Base-by-base conservation (phyloP, 2,797 vertebrate genomes). In the Myotis vivesi region DNA sequence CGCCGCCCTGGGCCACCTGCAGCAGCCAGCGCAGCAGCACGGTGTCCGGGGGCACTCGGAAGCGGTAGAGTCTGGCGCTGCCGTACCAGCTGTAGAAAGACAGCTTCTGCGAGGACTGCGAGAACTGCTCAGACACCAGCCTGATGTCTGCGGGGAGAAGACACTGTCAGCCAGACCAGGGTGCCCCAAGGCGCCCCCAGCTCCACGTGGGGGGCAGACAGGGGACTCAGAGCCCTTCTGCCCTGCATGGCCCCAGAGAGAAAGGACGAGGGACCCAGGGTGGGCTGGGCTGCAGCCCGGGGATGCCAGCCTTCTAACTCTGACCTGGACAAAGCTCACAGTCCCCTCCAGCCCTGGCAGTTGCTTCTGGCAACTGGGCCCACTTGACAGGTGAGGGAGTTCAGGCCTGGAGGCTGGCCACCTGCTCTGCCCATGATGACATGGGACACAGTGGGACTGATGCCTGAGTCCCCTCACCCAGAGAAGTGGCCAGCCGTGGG, bases 61-160 rank as follows among this genome's bases (percentile, higher is more conserved):
- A 99, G 95, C 97, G 98, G 98, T 99, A 99, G 93, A 99, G 98
- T 76, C 99, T 98, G 77, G 98, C 98, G 0, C 98, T 99, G 38
- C 99, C 99, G 0, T 99, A 99, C 99, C 99, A 99, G 91, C 98
- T 98, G 92, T 99, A 99, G 97, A 98, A 99, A 33, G 99, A 99
- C 94, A 99, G 96, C 96, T 98, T 99, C 98, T 99, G 99, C 0
- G 99, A 98, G 0, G 98, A 98, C 98, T 99, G 99, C 1, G 99
- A 99, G 68, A 98, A 99, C 84, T 99, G 98, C 97, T 99, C 99
- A 0, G 99, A 99, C 0, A 99, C 98, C 8, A 99, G 99, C 0
- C 98, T 98, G 90, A 98, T 85, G 64, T 98, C 99, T 98, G 97
- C 0, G 3, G 41, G 68, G 25, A 92, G 33, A 86, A 33, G 28